Evolutionary conservation across 2,113 vertebrate species (phyloP).

Genomic region (Scatophagus argus): DNA sequence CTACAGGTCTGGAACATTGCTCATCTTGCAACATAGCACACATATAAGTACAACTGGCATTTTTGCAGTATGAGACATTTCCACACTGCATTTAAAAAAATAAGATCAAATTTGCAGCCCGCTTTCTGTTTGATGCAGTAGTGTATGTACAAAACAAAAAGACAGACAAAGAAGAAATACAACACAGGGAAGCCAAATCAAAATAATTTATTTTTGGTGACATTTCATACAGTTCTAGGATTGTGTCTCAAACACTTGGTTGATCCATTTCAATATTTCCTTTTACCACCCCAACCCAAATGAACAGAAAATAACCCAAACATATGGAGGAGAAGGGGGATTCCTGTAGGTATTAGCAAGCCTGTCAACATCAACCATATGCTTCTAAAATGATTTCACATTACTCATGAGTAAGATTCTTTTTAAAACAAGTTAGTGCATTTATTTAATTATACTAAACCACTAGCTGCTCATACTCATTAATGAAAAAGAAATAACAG

Average conservation of each 20-base stretch:
- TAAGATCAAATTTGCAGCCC: too few relatives aligned
- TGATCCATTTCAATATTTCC: slow-evolving; percentile 80
- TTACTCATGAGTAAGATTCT: slow-evolving; percentile 80
- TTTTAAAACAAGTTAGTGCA: slow-evolving; percentile 85
- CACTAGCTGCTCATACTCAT: slow-evolving; percentile 85
- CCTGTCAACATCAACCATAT: slow-evolving; percentile 83
- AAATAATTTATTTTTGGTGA: slow-evolving; percentile 90
- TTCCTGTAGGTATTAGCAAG: slow-evolving; percentile 81
- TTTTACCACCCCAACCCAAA: slow-evolving; percentile 81
- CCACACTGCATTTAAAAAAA: background rate
- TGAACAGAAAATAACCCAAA: slow-evolving; percentile 80
- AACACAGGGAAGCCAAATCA: slow-evolving; percentile 83
- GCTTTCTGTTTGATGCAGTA: background rate
- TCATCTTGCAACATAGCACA: background rate
- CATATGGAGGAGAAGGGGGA: slow-evolving; percentile 53
- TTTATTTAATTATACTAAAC: slow-evolving; percentile 85
- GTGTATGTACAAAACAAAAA: background rate
- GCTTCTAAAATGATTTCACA: slow-evolving; percentile 85
- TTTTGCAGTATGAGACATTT: background rate
- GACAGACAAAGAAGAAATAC: slow-evolving; percentile 23
- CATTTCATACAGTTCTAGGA: slow-evolving; percentile 86
- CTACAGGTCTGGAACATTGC: too few relatives aligned
- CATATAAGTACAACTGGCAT: background rate
- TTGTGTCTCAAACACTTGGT: slow-evolving; percentile 85
- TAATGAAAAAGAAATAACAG: slow-evolving; percentile 72